Base-by-base conservation (phyloP, 2,888 invertebrate species). In the Patella caerulea region DNA sequence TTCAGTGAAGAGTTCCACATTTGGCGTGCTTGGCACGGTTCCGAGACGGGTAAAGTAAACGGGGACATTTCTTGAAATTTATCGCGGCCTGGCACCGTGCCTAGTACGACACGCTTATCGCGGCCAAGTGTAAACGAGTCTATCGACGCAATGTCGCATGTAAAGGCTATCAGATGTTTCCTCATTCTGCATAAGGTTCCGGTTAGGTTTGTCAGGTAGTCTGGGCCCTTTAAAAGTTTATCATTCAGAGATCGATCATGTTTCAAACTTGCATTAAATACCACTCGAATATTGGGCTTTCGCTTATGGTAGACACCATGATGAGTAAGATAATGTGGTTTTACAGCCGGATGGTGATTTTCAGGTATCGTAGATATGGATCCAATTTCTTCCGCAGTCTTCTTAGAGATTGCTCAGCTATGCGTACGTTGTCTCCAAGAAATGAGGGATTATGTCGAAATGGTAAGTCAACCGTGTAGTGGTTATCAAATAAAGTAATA, bases 261-360 rank as follows among this genome's bases (percentile, higher is more conserved):
- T 17, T 29, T 71, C 3, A 83, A 81, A 29, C 79, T 80, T 52
- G 82, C 83, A 65, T 83, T 82, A 54, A 85, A 85, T 1, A 82
- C 83, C 1, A 83, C 76, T 0, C 73, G 34, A 4, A 76, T 71
- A 45, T 78, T 78, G 24, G 0, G 24, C 24, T 24, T 24, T 24
- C 24, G 24, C 24, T 55, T 55, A 55, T 72, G 55, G 55, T 12
- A 55, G 14, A 55, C 55, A 2, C 55, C 55, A 55, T 55, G 55
- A 19, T 73, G 53, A 15, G 74, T 77, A 29, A 77, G 53, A 73
- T 74, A 15, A 45, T 29, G 7, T 12, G 17, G 19, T 19, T 73
- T 1, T 17, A 17, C 12, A 12, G 12, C 14, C 17, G 17, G 12
- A 15, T 12, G 12, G 17, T 55, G 55, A 15, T 17, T 55, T 55